Percentiles rank a stretch among this genome's conserved stretches.
phyloP scores from a whole-genome alignment of 2,797 vertebrate species.

The Erethizon dorsatum region DNA sequence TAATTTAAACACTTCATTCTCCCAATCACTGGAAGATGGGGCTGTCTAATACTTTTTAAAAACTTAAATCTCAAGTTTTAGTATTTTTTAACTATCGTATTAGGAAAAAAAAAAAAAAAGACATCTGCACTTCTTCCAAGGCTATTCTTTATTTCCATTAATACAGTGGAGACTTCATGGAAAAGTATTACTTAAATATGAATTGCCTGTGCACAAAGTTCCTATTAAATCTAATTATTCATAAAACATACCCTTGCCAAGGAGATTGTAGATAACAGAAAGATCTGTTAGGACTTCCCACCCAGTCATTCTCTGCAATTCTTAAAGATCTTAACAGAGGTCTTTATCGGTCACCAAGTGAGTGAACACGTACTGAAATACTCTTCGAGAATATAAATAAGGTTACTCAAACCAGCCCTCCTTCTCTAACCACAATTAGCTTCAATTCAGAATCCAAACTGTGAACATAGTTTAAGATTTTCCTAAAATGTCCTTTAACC shows the following conservation, averaged over 20 bases:
- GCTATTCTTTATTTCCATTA: not conserved
- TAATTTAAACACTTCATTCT: not conserved
- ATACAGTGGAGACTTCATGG: not conserved
- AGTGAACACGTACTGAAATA: not conserved
- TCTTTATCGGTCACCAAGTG: constrained; percentile 40
- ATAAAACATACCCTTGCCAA: not conserved
- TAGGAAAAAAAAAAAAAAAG: not conserved
- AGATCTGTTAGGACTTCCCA: not conserved
- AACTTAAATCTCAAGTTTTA: constrained; percentile 15
- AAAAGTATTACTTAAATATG: constrained; percentile 26
- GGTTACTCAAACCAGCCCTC: not conserved
- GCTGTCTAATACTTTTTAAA: not conserved
- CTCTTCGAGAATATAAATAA: constrained; percentile 67
- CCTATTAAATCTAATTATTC: not conserved
- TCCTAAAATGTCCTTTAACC: constrained; percentile 56
- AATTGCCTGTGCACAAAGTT: not conserved
- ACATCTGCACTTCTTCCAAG: not conserved
- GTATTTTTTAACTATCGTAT: not conserved
- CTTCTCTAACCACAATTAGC: constrained; percentile 33
- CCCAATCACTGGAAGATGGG: not conserved
- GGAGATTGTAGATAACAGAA: not conserved
- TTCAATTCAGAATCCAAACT: constrained; percentile 47
- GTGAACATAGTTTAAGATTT: constrained; percentile 46
- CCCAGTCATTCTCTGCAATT: not conserved
- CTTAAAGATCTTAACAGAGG: constrained; percentile 15